Percentiles rank a stretch among this genome's conserved stretches.
Conservation (phyloP, 2,797 vertebrate species). For the Liparis tanakae region DNA sequence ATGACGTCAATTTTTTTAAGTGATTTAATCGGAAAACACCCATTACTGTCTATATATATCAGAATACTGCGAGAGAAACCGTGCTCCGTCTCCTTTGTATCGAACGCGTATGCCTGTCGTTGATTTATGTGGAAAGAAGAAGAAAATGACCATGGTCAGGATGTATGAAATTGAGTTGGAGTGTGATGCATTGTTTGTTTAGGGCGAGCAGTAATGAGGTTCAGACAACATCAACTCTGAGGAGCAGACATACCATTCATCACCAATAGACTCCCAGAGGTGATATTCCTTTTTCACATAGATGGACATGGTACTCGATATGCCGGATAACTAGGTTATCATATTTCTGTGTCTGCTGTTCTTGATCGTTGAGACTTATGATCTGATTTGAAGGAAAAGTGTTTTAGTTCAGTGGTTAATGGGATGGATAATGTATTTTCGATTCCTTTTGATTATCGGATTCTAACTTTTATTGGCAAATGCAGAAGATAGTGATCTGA, state of each 20-base stretch:
- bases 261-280: conserved; percentile 70
- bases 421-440: neutral
- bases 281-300: conserved; percentile 62
- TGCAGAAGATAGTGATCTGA: neutral
- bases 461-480: conserved; percentile 2
- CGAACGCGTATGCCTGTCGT: conserved; percentile 65
- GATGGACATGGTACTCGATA: conserved; percentile 58
- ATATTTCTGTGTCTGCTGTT: conserved; percentile 50
- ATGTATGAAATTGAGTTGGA: conserved; percentile 81
- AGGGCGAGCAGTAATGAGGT: conserved; percentile 75
- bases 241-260: conserved; percentile 74
- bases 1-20: neutral
- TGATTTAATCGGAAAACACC: conserved; percentile 25
- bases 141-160: conserved; percentile 75
- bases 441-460: neutral
- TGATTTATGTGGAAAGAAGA: conserved; percentile 76
- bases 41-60: neutral
- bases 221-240: conserved; percentile 75
- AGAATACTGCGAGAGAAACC: conserved; percentile 32
- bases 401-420: conserved; percentile 11
- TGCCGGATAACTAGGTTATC: conserved; percentile 68
- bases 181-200: conserved; percentile 81
- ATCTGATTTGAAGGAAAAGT: conserved; percentile 29
- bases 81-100: conserved; percentile 42
- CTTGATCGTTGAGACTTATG: conserved; percentile 39